Evolutionary conservation across 1,140 invertebrate species (phyloP).

Genomic region (Formica selysi): DNA sequence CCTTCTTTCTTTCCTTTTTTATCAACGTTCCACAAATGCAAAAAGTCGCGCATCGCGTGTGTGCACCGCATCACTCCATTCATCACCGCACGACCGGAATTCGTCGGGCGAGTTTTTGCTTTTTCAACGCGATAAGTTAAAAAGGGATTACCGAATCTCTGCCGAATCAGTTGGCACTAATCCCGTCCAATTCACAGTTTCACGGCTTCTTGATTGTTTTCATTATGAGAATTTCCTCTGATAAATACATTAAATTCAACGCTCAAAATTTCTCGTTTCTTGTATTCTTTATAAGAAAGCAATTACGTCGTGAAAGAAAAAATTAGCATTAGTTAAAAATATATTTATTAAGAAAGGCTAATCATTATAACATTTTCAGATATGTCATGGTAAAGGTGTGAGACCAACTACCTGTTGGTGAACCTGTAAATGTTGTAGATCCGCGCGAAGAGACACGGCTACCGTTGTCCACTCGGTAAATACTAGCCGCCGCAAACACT

Average conservation of each 20-base stretch:
- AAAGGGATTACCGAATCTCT: slow-evolving; percentile 34
- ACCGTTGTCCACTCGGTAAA: slow-evolving; percentile 51
- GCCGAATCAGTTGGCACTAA: slow-evolving; percentile 9
- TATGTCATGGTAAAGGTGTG: background rate
- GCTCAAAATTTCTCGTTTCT: background rate
- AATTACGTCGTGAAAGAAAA: background rate
- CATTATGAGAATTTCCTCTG: background rate
- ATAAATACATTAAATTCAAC: slow-evolving; percentile 13
- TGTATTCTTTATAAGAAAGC: background rate
- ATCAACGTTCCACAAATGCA: slow-evolving; percentile 25
- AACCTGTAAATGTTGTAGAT: slow-evolving; percentile 37
- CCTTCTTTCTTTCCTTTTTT: slow-evolving; percentile 5
- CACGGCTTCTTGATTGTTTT: background rate
- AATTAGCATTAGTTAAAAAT: background rate
- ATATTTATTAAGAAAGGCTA: slow-evolving; percentile 5
- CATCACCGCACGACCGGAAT: slow-evolving; percentile 47
- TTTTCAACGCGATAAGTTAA: slow-evolving; percentile 33
- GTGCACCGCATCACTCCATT: slow-evolving; percentile 36
- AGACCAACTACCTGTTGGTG: slow-evolving; percentile 21
- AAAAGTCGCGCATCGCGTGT: slow-evolving; percentile 29
- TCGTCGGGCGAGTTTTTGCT: slow-evolving; percentile 48
- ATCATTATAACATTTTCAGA: background rate
- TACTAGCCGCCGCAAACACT: slow-evolving; percentile 47
- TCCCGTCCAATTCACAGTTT: slow-evolving; percentile 14
- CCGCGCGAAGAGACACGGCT: slow-evolving; percentile 49